Base-by-base conservation (phyloP, 2,888 invertebrate species). In the Crocallis elinguaria region DNA sequence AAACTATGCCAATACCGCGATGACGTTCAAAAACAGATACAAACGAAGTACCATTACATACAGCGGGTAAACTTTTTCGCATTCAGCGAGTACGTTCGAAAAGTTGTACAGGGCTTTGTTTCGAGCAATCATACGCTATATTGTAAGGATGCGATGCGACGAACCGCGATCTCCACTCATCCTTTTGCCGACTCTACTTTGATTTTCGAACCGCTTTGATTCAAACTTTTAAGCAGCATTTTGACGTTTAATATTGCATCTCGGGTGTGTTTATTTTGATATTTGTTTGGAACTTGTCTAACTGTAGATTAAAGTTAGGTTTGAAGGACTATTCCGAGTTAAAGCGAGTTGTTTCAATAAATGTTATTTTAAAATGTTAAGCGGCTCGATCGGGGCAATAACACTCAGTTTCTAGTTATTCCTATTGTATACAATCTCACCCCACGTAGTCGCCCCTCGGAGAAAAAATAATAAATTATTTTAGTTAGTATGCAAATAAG, bases 401-500 rank as follows among this genome's bases (percentile, higher is more conserved):
- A 86, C 86, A 87, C 88, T 88, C 85, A 76, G 79, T 77, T 84
- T 83, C 85, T 88, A 86, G 87, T 88, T 85, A 82, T 83, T 82
- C 77, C 82, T 77, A 87, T 88, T 89, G 88, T 62, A 46, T 82
- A 77, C 76, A 75, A 70, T 75, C 78, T 74, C 86, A 85, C 88
- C 90, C 89, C 79, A 87, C 77, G 73, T 70, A 67, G 69, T 75
- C 82, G 77, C 82, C 89, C 90, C 89, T 89, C 83, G 76, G 82
- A 82, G 82, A 85, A 90, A 91, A 89, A 89, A 90, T 90, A 90
- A 91, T 90, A 91, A 90, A 90, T 90, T 90, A 91, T 90, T 91
- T 91, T 91, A 91, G 90, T 91, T 90, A 91, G 89, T 90, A 91
- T 91, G 91, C 91, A 91, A 91, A 91, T 91, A 88, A 86, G 88